phyloP scores from a whole-genome alignment of 2,113 vertebrate species.

The Pyrgilauda ruficollis region DNA sequence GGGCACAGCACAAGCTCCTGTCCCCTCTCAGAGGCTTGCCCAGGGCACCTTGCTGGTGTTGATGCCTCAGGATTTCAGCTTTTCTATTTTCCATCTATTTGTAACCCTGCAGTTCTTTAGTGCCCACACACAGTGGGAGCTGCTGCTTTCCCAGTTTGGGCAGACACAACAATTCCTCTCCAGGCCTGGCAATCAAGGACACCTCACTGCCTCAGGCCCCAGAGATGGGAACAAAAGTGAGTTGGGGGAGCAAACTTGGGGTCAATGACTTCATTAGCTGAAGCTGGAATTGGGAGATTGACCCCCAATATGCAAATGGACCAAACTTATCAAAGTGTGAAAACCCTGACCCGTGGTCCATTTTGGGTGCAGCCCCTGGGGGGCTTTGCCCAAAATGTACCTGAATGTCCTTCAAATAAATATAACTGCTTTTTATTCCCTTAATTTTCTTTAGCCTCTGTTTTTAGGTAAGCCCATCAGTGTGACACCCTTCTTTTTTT shows the following conservation, averaged over 20 bases:
- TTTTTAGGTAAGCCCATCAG: not conserved
- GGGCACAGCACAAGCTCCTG: not conserved
- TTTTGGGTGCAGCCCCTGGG: not conserved
- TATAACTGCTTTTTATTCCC: not conserved
- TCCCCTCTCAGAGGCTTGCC: not conserved
- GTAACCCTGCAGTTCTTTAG: not conserved
- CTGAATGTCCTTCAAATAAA: not conserved
- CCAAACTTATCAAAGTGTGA: not conserved
- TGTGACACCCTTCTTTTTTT: not conserved
- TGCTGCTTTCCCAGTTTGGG: not conserved
- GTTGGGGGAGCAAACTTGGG: not conserved
- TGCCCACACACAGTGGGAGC: not conserved
- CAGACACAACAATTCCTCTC: not conserved
- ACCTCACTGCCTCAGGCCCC: not conserved
- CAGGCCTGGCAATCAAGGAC: not conserved
- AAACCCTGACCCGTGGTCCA: fast-evolving
- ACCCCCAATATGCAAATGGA: not conserved
- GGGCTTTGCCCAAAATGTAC: not conserved
- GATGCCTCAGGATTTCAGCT: not conserved
- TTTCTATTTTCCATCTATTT: fast-evolving
- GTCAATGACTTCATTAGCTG: not conserved
- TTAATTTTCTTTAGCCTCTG: no score
- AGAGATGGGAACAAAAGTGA: not conserved
- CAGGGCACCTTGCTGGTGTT: not conserved
- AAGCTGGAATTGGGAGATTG: fast-evolving